phyloP scores from a whole-genome alignment of 1,140 invertebrate genomes.

The Pachypeltis micranthus region DNA sequence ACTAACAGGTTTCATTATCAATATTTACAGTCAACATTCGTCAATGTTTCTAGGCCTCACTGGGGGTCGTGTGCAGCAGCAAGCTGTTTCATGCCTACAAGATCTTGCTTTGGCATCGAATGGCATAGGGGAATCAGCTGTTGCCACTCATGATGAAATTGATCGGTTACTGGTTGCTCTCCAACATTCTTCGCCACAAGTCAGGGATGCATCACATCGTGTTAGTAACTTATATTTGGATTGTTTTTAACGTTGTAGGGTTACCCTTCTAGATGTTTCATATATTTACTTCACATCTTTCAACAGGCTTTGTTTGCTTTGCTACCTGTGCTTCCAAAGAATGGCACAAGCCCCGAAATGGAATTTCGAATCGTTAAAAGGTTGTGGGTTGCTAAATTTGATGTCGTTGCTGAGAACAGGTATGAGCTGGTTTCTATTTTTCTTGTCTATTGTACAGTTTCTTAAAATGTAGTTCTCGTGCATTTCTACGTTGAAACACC shows the following conservation, averaged over 20 bases:
- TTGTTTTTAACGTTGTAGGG: too few relatives aligned
- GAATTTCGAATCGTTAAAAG: conserved; percentile 50
- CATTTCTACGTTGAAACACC: too few relatives aligned
- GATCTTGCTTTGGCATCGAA: conserved; percentile 61
- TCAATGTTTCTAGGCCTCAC: conserved; percentile 43
- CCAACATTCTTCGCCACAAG: conserved; percentile 52
- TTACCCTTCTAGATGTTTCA: neutral
- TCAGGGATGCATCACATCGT: conserved; percentile 68
- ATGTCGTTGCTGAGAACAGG: conserved; percentile 55
- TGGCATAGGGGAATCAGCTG: conserved; percentile 46
- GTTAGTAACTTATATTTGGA: too few relatives aligned
- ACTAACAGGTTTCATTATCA: too few relatives aligned
- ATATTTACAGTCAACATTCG: too few relatives aligned
- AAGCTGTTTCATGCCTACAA: conserved; percentile 59
- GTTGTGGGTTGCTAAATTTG: conserved; percentile 67
- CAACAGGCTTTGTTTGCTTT: conserved; percentile 51
- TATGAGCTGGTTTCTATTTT: too few relatives aligned
- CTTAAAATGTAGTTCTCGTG: too few relatives aligned
- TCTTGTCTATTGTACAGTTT: too few relatives aligned
- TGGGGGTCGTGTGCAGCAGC: conserved; percentile 55
- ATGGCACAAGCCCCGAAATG: conserved; percentile 45
- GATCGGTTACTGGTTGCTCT: conserved; percentile 61
- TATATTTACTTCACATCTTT: neutral
- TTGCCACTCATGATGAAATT: conserved; percentile 57
- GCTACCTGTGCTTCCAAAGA: conserved; percentile 46